phyloP scores from a whole-genome alignment of 1,140 invertebrate genomes.

The Oedothorax gibbosus region DNA sequence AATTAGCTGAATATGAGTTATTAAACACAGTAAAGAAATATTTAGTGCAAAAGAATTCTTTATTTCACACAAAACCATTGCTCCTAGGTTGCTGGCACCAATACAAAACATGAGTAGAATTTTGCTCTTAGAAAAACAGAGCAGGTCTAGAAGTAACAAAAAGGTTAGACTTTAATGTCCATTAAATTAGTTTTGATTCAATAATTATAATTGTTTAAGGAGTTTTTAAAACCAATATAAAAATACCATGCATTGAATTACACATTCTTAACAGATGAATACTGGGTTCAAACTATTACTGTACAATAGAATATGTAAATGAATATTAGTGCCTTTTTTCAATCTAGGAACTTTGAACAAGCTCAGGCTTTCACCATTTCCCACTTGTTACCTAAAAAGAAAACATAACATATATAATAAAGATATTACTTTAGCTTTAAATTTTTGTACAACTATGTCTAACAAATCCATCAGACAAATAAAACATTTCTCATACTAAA shows the following conservation, averaged over 20 bases:
- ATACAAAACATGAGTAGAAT: conserved; percentile 7
- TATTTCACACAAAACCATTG: conserved; percentile 42
- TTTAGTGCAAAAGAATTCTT: conserved; percentile 29
- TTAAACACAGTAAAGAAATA: too few species aligned
- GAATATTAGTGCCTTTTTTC: conserved; percentile 44
- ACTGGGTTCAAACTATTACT: conserved; percentile 30
- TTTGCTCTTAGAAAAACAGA: too few species aligned
- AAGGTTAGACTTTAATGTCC: not conserved
- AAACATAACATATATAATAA: not conserved
- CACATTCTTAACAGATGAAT: conserved; percentile 23
- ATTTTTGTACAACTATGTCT: not conserved
- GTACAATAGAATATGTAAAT: conserved; percentile 36
- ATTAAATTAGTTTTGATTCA: conserved; percentile 4
- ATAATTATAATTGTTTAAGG: conserved; percentile 22
- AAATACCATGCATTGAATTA: conserved; percentile 41
- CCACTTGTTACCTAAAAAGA: not conserved
- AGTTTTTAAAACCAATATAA: conserved; percentile 54
- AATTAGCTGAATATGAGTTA: too few species aligned
- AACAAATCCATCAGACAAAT: not conserved
- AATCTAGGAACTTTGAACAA: conserved; percentile 55
- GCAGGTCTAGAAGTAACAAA: too few species aligned
- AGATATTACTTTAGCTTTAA: too few species aligned
- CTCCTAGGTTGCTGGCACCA: conserved; percentile 48
- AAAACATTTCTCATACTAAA: not conserved
- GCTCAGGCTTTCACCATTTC: conserved; percentile 30